Conservation (phyloP, 2,888 invertebrate genomes). For the Watsonalla binaria region DNA sequence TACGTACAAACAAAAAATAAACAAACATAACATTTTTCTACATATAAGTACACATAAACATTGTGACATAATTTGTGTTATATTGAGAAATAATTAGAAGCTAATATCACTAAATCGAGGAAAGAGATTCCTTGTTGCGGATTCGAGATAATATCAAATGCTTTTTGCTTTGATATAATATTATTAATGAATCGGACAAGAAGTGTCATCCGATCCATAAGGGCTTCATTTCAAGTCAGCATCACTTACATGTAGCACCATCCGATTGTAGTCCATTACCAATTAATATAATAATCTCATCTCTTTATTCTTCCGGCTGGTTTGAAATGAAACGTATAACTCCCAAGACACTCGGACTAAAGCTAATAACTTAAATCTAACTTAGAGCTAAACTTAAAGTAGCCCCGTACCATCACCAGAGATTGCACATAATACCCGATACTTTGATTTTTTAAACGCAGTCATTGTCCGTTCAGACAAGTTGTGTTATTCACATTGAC, state of each 20-base stretch:
- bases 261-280: slow-evolving; percentile 25
- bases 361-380: slow-evolving; percentile 42
- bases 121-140: slow-evolving; percentile 69
- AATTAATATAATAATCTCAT: slow-evolving; percentile 26
- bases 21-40: slow-evolving; percentile 72
- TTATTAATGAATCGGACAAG: slow-evolving; percentile 67
- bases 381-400: slow-evolving; percentile 56
- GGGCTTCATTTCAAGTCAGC: slow-evolving; percentile 73
- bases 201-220: slow-evolving; percentile 71
- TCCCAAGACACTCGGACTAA: slow-evolving; percentile 44
- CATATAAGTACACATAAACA: slow-evolving; percentile 62
- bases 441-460: slow-evolving; percentile 79
- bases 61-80: slow-evolving; percentile 76
- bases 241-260: slow-evolving; percentile 54
- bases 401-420: slow-evolving; percentile 83
- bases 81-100: slow-evolving; percentile 71
- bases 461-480: slow-evolving; percentile 63
- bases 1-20: slow-evolving; percentile 71
- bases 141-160: slow-evolving; percentile 45
- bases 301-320: slow-evolving; percentile 44
- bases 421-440: slow-evolving; percentile 93
- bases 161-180: slow-evolving; percentile 31
- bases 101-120: slow-evolving; percentile 78
- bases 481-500: slow-evolving; percentile 54
- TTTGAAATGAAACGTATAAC: slow-evolving; percentile 70